Evolutionary conservation across 2,888 invertebrate genomes (phyloP).

Genomic region (Chymomyza amoena): DNA sequence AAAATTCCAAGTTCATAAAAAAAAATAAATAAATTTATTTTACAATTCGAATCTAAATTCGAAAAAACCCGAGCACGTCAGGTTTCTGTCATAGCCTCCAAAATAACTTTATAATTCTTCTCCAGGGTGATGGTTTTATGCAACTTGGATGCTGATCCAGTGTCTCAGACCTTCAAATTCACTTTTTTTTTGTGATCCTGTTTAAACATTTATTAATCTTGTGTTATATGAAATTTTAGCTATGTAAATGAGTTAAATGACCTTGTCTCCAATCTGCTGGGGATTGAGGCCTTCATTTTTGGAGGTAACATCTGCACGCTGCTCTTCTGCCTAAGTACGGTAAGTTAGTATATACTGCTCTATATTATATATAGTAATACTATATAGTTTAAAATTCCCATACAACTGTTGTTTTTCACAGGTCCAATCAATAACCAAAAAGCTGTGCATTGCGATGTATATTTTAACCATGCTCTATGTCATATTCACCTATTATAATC

Average conservation of each 20-base stretch:
- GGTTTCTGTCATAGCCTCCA: too few relatives aligned
- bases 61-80: too few relatives aligned
- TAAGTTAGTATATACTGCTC: slow-evolving; percentile 36
- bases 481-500: slow-evolving; percentile 75
- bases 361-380: too few relatives aligned
- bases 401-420: slow-evolving; percentile 7
- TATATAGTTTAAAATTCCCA: background rate
- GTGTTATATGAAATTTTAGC: too few relatives aligned
- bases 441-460: slow-evolving; percentile 68
- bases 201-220: background rate
- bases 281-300: slow-evolving; percentile 69
- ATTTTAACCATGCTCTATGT: slow-evolving; percentile 74
- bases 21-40: too few relatives aligned
- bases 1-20: too few relatives aligned
- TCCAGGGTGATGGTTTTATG: too few relatives aligned
- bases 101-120: too few relatives aligned
- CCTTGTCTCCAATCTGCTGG: slow-evolving; percentile 68
- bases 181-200: too few relatives aligned
- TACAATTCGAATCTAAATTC: too few relatives aligned
- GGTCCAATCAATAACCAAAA: slow-evolving; percentile 54
- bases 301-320: slow-evolving; percentile 67
- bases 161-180: too few relatives aligned
- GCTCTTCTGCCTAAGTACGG: slow-evolving; percentile 73
- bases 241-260: slow-evolving; percentile 66
- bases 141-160: too few relatives aligned